Evolutionary conservation across 2,888 invertebrate genomes (phyloP), one percentile per base, ranked within the genome.

Genomic region (Erynnis tages): DNA sequence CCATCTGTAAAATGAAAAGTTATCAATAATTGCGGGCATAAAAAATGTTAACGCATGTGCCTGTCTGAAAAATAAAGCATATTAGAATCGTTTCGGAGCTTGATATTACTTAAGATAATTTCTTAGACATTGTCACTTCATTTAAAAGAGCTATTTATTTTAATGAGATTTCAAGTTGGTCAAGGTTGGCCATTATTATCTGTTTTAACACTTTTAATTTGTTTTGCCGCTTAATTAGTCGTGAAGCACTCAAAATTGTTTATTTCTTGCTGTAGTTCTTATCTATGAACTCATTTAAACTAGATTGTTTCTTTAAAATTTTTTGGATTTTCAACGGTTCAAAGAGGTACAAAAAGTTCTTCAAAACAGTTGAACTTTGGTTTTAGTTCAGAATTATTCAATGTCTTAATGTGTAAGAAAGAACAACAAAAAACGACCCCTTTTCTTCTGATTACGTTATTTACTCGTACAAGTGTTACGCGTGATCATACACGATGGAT

Each of bases 101-200:
- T 17, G n/a, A 37, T 25, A 17, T 35, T 13, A 3, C 30, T 21
- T 23, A 23, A 23, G 30, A 40, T 17, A 13, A 41, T 46, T 53
- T 46, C 38, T 35, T 53, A 34, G n/a, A 54, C 13, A 21, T 47
- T 30, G 30, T 41, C 49, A 49, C 17, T 49, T 34, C 25, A 17
- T 11, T 41, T 41, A 41, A 40, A 40, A 21, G 40, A 30, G 32
- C 30, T 32, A 49, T 49, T 49, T 41, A 41, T 50, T 50, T 43
- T 50, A 50, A 50, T 50, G 41, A 50, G 19, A 27, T 35, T 35
- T 19, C 1, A 41, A 35, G 34, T 50, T 27, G 41, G 50, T 43
- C 50, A 50, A 43, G 50, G 50, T 29, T 35, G 35, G 19, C 29
- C 35, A 43, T 50, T 50, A 50, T 23, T 41, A 41, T 25, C 14